Evolutionary conservation across 2,113 vertebrate genomes (phyloP).

Genomic region (Crotophaga sulcirostris): DNA sequence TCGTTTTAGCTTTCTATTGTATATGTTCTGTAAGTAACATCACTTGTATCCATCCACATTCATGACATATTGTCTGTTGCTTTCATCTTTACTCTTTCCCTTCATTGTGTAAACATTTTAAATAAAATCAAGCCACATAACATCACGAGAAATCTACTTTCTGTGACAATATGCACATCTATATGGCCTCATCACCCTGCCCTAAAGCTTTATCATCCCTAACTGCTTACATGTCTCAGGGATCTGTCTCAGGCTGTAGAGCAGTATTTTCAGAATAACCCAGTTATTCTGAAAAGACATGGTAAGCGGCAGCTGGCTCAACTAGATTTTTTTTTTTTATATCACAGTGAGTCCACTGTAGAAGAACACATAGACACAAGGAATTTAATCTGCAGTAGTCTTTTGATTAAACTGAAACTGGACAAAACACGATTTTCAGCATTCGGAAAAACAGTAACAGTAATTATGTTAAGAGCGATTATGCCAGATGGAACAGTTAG

Average conservation of each 20-base stretch:
- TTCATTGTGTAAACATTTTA: neutral
- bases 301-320: neutral
- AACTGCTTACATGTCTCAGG: neutral
- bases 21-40: too few species aligned
- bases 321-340: neutral
- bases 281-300: neutral
- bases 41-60: neutral
- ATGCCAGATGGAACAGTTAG: neutral
- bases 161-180: neutral
- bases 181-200: neutral
- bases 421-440: neutral
- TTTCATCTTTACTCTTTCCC: neutral
- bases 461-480: neutral
- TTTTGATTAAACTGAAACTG: neutral
- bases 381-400: neutral
- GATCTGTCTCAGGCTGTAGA: neutral
- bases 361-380: neutral
- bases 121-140: neutral
- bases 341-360: neutral
- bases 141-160: neutral
- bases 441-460: neutral
- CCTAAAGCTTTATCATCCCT: neutral
- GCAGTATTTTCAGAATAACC: neutral
- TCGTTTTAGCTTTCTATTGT: neutral
- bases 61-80: neutral